phyloP scores from a whole-genome alignment of 2,888 invertebrate species.

The Malachius bipustulatus region DNA sequence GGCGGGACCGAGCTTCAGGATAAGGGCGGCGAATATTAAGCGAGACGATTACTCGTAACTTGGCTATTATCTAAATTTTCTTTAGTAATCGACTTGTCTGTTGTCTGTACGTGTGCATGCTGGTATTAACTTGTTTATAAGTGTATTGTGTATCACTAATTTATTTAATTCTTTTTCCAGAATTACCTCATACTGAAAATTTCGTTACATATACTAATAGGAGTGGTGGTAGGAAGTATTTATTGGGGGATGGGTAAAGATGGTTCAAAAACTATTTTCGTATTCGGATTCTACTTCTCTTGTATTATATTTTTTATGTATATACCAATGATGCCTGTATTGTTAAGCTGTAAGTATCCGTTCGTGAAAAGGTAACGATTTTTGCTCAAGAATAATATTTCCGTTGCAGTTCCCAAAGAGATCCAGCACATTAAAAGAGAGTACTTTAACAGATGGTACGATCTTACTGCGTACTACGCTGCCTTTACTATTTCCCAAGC shows the following conservation, averaged over 20 bases:
- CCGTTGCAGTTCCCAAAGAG: slow-evolving; percentile 61
- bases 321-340: slow-evolving; percentile 69
- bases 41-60: too few relatives aligned
- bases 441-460: slow-evolving; percentile 79
- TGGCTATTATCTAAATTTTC: too few relatives aligned
- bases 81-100: too few relatives aligned
- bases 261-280: slow-evolving; percentile 69
- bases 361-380: slow-evolving; percentile 1
- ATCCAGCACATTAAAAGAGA: slow-evolving; percentile 67
- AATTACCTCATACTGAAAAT: slow-evolving; percentile 59
- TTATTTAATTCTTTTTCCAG: slow-evolving; percentile 47
- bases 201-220: slow-evolving; percentile 54
- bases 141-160: too few relatives aligned
- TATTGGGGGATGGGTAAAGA: slow-evolving; percentile 67
- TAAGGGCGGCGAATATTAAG: too few relatives aligned
- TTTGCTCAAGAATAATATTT: slow-evolving; percentile 4
- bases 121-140: too few relatives aligned
- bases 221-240: slow-evolving; percentile 54
- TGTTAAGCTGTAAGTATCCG: slow-evolving; percentile 60
- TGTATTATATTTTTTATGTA: slow-evolving; percentile 70
- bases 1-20: too few relatives aligned
- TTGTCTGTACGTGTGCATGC: too few relatives aligned
- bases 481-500: slow-evolving; percentile 61
- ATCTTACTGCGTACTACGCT: slow-evolving; percentile 64
- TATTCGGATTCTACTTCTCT: slow-evolving; percentile 74